Base-by-base conservation (phyloP, 2,888 invertebrate genomes). In the Pyrrhia umbra region DNA sequence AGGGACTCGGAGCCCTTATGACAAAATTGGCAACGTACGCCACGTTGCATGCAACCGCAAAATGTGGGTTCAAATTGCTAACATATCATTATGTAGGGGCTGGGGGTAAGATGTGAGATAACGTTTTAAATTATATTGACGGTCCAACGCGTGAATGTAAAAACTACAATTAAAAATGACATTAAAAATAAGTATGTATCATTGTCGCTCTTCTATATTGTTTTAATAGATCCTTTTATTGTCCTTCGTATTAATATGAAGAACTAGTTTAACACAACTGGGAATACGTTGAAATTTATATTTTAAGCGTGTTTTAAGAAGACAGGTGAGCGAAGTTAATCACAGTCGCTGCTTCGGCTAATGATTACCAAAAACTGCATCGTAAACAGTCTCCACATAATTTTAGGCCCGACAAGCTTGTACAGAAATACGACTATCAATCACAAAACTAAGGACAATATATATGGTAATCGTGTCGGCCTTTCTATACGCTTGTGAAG, bases 31-130 rank as follows among this genome's bases (percentile, higher is more conserved):
- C 86, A 80, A 81, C 70, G 76, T 57, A 74, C 34, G 63, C 58
- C 57, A 46, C 55, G 69, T 68, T 66, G 75, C 72, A 69, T 79
- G 71, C 57, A 30, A 64, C 60, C 63, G 68, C 73, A 51, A 75
- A 72, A 78, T 78, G 68, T 67, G 67, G 75, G 72, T 73, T 77
- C 72, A 30, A 64, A 73, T 65, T 76, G 78, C 83, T 64, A 80
- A 76, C 81, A 71, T 86, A 77, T 82, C 55, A 84, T 85, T 86
- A 86, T 74, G 75, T 69, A 63, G 77, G 80, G 82, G 82, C 75
- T 68, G 62, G 51, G 65, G 61, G 69, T 57, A 18, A 62, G 68
- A 75, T 79, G 20, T 4, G 6, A 66, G 79, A 81, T 80, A 80
- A 55, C 77, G 72, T 20, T 65, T 72, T 50, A 71, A 72, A 77